Conservation (phyloP, 2,797 vertebrate genomes). For the Mionectes olivaceus region DNA sequence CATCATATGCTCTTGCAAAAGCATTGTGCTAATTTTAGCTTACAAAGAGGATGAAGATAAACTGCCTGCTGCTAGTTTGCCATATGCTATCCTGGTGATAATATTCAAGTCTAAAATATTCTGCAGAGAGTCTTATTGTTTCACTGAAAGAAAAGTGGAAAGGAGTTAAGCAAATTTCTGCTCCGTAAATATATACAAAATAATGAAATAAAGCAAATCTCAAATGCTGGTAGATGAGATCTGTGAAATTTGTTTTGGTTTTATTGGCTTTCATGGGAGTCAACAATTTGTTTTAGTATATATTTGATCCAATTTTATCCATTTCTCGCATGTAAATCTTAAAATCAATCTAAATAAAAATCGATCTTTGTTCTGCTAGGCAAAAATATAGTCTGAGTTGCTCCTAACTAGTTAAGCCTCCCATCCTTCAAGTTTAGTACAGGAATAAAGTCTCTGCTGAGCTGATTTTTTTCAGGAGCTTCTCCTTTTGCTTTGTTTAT, state of each 20-base stretch:
- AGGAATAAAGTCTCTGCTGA: conserved; percentile 79
- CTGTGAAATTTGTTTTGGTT: conserved; percentile 80
- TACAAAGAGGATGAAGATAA: conserved; percentile 98
- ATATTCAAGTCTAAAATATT: conserved; percentile 90
- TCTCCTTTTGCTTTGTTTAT: conserved; percentile 66
- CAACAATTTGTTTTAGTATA: conserved; percentile 83
- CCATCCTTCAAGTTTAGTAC: conserved; percentile 58
- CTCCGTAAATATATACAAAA: conserved; percentile 73
- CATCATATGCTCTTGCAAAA: conserved; percentile 85
- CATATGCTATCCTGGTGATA: conserved; percentile 93
- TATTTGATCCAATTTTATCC: conserved; percentile 86
- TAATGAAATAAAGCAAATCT: conserved; percentile 81
- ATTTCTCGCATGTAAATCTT: conserved; percentile 88
- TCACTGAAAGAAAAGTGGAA: conserved; percentile 72
- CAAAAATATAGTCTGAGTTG: conserved; percentile 69
- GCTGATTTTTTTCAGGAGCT: conserved; percentile 82
- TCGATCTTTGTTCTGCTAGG: conserved; percentile 76
- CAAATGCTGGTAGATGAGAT: conserved; percentile 80
- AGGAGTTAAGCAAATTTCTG: conserved; percentile 74
- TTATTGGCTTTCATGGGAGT: conserved; percentile 81
- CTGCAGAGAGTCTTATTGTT: conserved; percentile 80
- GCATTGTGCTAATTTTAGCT: conserved; percentile 97
- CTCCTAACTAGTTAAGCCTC: conserved; percentile 68
- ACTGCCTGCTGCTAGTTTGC: conserved; percentile 92
- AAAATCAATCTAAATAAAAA: conserved; percentile 87